Conservation (phyloP, 30 jellyfish, hydroid and myxozoan species). For the Aurelia aurita region DNA sequence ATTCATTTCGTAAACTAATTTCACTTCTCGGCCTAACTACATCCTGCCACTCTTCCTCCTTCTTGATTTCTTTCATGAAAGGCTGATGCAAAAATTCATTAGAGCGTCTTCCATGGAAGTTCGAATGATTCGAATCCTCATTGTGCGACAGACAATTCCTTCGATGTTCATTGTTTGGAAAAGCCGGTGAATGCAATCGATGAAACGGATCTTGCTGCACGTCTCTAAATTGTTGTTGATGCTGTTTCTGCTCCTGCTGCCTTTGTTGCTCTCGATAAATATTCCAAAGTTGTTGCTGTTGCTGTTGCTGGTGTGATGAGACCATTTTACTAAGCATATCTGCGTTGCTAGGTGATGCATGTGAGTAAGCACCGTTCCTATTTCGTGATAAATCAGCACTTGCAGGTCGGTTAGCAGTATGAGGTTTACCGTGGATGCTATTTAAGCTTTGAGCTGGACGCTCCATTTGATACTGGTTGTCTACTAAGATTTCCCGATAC, state of each 20-base stretch:
- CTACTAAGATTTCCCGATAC: too few species aligned
- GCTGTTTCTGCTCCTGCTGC: background rate
- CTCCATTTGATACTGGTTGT: too few species aligned
- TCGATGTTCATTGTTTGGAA: background rate
- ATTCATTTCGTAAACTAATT: background rate
- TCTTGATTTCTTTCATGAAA: too few species aligned
- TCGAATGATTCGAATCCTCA: too few species aligned
- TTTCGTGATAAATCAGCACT: background rate
- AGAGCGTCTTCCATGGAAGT: too few species aligned
- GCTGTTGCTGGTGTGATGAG: background rate
- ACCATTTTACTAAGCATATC: background rate
- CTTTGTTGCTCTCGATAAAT: background rate
- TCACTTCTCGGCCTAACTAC: too few species aligned
- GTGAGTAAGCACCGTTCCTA: background rate
- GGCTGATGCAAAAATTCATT: too few species aligned
- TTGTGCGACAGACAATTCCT: too few species aligned
- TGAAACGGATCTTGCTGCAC: background rate
- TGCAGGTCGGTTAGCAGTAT: background rate
- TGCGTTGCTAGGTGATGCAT: background rate
- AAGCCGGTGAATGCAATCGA: background rate
- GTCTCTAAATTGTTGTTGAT: background rate
- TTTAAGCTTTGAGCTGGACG: background rate
- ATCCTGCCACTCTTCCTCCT: too few species aligned
- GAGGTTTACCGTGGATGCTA: background rate
- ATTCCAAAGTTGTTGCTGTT: background rate